A percentile compares a stretch with the other conserved stretches of the same genome.
phyloP scores from a whole-genome alignment of 1,140 invertebrate genomes.

The Trachelipus rathkii region DNA sequence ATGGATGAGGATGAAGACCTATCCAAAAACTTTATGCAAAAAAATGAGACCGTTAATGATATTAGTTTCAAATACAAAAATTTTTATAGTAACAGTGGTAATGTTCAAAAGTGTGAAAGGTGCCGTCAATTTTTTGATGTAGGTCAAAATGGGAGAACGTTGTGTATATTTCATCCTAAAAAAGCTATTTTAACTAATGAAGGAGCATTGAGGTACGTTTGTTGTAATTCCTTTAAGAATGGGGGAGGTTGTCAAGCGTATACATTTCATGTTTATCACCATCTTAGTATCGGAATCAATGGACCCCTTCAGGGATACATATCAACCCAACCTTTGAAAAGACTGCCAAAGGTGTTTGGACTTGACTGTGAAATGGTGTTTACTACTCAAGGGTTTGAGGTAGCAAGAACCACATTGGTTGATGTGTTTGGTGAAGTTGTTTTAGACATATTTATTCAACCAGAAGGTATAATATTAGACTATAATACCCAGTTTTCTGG shows the following conservation, averaged over 20 bases:
- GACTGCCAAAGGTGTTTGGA: background rate
- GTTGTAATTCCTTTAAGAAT: background rate
- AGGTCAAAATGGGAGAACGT: background rate
- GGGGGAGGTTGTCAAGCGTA: background rate
- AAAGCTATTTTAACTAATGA: background rate
- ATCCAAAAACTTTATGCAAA: background rate
- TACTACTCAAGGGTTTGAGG: constrained; percentile 6
- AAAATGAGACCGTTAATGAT: background rate
- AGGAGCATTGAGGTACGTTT: background rate
- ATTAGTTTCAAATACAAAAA: background rate
- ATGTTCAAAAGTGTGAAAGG: background rate
- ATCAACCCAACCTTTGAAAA: background rate
- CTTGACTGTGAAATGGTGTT: constrained; percentile 20
- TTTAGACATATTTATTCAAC: constrained; percentile 10
- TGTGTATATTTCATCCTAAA: constrained; percentile 1
- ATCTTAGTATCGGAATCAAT: background rate
- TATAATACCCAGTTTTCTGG: constrained; percentile 17
- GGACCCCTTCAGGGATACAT: background rate
- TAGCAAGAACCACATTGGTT: background rate
- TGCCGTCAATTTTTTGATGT: background rate
- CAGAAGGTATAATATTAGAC: background rate
- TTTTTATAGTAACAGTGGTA: background rate
- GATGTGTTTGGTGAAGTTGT: background rate
- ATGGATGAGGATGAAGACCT: background rate
- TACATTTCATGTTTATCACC: background rate